A percentile compares a stretch with the other conserved stretches of the same genome.
These are phyloP conservation scores for Leptopterna dolabrata DNA, from an alignment of 2,888 invertebrate genomes.

Conservation along the genomic window DNA sequence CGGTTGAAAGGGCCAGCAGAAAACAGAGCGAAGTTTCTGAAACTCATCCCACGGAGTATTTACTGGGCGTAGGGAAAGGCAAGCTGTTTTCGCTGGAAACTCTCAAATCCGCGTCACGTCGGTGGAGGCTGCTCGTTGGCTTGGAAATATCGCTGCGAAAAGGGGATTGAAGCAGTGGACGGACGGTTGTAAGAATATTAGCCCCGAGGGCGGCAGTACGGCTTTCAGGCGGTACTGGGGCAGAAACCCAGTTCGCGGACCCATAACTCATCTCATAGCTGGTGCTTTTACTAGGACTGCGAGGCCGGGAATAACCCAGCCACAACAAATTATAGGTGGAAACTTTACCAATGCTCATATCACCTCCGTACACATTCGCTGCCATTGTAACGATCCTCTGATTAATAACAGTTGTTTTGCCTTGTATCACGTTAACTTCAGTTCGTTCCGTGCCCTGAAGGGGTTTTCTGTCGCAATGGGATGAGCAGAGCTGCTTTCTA, in stretches of 20 bases:
- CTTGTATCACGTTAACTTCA: background rate
- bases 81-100: background rate
- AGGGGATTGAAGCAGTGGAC: background rate
- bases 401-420: background rate
- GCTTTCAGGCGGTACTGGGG: background rate
- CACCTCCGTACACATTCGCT: background rate
- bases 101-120: conserved; percentile 11
- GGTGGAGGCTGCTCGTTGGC: background rate
- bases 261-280: background rate
- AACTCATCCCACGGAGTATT: background rate
- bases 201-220: background rate
- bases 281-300: background rate
- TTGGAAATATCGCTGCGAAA: background rate
- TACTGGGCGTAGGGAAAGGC: background rate
- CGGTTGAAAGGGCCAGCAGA: background rate
- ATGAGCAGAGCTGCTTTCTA: background rate
- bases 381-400: background rate
- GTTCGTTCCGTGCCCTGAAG: background rate
- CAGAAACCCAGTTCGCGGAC: background rate
- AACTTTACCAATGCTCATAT: background rate
- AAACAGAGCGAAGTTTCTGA: background rate
- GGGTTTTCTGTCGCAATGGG: background rate
- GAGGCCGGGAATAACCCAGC: background rate
- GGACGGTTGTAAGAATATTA: background rate
- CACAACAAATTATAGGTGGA: background rate